Evolutionary conservation across 2,113 vertebrate genomes (phyloP).

Genomic region (Leucopsar rothschildi): DNA sequence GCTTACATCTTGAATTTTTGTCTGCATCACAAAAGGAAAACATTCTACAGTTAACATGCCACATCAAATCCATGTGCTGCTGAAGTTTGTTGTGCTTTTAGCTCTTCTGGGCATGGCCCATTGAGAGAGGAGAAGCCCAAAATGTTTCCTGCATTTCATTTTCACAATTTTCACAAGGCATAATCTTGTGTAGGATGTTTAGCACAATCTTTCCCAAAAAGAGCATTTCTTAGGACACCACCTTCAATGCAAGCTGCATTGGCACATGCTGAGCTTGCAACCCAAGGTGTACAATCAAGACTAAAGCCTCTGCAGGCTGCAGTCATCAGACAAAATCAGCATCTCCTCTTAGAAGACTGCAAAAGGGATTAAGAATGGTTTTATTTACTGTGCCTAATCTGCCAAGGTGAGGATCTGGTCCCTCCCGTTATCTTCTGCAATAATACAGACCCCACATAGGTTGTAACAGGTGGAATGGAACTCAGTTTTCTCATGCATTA

Average conservation of each 20-base stretch:
- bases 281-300: background rate
- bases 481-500: background rate
- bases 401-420: background rate
- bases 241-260: background rate
- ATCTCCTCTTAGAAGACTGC: background rate
- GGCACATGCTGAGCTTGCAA: background rate
- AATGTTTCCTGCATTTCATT: background rate
- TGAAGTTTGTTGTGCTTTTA: background rate
- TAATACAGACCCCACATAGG: background rate
- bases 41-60: background rate
- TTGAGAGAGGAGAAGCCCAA: background rate
- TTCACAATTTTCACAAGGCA: background rate
- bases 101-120: background rate
- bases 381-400: background rate
- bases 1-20: background rate
- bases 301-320: background rate
- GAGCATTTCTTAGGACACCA: background rate
- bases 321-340: background rate
- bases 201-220: background rate
- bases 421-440: accelerated
- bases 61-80: background rate
- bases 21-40: background rate
- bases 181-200: background rate
- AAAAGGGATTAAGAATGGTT: background rate
- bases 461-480: background rate